Evolutionary conservation across 1,140 invertebrate genomes (phyloP), one percentile per base, ranked within the genome.

Genomic region (Helicoverpa zea): DNA sequence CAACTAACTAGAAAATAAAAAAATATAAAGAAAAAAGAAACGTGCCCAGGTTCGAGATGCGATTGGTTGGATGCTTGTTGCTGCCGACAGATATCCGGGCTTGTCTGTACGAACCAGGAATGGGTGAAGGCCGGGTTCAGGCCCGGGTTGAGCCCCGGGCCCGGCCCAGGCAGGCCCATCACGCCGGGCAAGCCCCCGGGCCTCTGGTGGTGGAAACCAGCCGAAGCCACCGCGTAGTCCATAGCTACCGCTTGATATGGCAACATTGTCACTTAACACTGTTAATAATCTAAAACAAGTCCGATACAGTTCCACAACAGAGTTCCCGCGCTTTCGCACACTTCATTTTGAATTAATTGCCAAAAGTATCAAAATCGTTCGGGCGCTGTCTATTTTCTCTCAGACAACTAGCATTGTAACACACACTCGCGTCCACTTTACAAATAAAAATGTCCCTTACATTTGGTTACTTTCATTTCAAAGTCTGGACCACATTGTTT

Each of bases 1-100:
- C 35, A 79, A 79, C 63, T 80, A 91, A 92, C 81, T 92, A 84
- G 91, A 91, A 93, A 89, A 23, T 23, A 87, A 91, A 96, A 96
- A 95, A 94, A 96, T 96, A 95, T 92, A 94, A 92, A 92, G 86
- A 96, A 96, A 96, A 96, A 95, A 92, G 95, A 97, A 96, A 96
- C 97, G 97, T 98, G 97, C 97, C 97, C 97, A 96, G 97, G 97
- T 96, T 98, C 97, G 96, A 98, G 97, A 96, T 97, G 97, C 96
- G 97, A 97, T 93, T 96, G 96, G 94, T 96, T 96, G 87, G 95
- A 98, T 96, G 97, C 97, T 95, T 97, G 96, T 94, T 94, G 93
- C 94, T 96, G 96, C 91, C 97, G 97, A 97, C 97, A 98, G 94
- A 98, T 96, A 96, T 98, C 97, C 96, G 96, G 95, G 86, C 97